A percentile compares a stretch with the other conserved stretches of the same genome.
Evolutionary conservation across 1,140 invertebrate genomes (phyloP).

Genomic region (Apis mellifera): Amel_HAv3.1 CM009937.2:1381001-1381500

Average conservation of each 20-base stretch:
- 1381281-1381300: slow-evolving; percentile 25
- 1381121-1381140: neutral
- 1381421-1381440: slow-evolving; percentile 53
- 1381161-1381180: neutral
- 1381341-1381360: slow-evolving; percentile 55
- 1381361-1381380: slow-evolving; percentile 65
- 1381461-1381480: slow-evolving; percentile 67
- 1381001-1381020: slow-evolving; percentile 76
- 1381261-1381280: neutral
- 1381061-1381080: slow-evolving; percentile 68
- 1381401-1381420: slow-evolving; percentile 67
- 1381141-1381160: neutral
- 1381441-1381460: slow-evolving; percentile 56
- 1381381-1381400: slow-evolving; percentile 51
- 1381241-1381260: slow-evolving; percentile 21
- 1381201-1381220: slow-evolving; percentile 36
- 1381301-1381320: slow-evolving; percentile 20
- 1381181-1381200: slow-evolving; percentile 2
- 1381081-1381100: slow-evolving; percentile 26
- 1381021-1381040: slow-evolving; percentile 67
- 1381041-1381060: slow-evolving; percentile 58
- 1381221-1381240: slow-evolving; percentile 13
- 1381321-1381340: slow-evolving; percentile 40
- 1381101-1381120: slow-evolving; percentile 25
- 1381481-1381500: slow-evolving; percentile 75